Conservation (phyloP, 2,113 vertebrate genomes). For the Entelurus aequoreus region DNA sequence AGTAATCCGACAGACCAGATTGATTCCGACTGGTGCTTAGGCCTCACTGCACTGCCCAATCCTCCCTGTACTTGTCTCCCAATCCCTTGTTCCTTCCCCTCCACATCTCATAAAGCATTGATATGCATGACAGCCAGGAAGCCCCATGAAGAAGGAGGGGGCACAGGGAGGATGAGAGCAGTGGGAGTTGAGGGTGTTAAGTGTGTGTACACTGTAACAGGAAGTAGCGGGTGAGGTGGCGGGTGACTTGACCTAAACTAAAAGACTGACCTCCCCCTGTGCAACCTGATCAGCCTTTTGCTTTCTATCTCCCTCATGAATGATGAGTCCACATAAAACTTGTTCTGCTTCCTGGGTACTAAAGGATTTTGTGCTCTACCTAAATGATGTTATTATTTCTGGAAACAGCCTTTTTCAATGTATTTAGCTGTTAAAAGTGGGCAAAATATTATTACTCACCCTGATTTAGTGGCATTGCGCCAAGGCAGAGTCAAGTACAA, state of each 20-base stretch:
- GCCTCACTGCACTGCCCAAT: slow-evolving; percentile 69
- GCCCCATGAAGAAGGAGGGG: slow-evolving; percentile 46
- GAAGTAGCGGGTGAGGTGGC: slow-evolving; percentile 68
- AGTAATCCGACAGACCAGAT: slow-evolving; percentile 78
- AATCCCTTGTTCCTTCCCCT: slow-evolving; percentile 51
- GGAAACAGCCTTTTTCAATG: too few species aligned
- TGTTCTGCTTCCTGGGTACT: too few species aligned
- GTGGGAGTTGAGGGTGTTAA: slow-evolving; percentile 60
- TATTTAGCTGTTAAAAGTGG: too few species aligned
- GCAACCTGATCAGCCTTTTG: not conserved
- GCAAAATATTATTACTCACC: too few species aligned
- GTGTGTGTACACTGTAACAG: slow-evolving; percentile 64
- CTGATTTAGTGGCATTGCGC: too few species aligned
- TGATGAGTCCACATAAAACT: slow-evolving; percentile 26
- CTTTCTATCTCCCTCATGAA: slow-evolving; percentile 23
- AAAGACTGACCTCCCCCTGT: slow-evolving; percentile 23
- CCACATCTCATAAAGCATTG: slow-evolving; percentile 64
- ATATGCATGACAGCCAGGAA: slow-evolving; percentile 68
- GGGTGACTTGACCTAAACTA: slow-evolving; percentile 63
- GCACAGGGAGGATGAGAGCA: slow-evolving; percentile 41
- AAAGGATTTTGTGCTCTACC: too few species aligned
- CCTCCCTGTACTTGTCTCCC: slow-evolving; percentile 57
- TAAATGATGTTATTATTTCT: too few species aligned
- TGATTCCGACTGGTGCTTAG: slow-evolving; percentile 75
- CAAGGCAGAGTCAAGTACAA: too few species aligned